These are phyloP conservation scores for Machimus atricapillus DNA, from an alignment of 2,888 invertebrate genomes.

Conservation along the genomic window DNA sequence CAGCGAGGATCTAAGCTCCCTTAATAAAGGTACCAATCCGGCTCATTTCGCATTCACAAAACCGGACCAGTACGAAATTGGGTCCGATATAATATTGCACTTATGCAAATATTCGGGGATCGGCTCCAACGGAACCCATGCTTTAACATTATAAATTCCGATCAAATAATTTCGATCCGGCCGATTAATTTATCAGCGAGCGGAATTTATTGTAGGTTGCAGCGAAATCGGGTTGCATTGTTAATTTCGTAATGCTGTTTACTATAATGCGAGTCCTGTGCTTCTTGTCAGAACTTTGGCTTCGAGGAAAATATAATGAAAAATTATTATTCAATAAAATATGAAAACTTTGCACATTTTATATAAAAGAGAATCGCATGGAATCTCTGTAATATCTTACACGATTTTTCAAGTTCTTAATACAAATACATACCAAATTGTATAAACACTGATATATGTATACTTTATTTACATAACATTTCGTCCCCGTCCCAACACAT, in stretches of 20 bases:
- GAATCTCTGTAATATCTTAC: too few relatives aligned
- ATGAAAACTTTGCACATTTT: too few relatives aligned
- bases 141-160: not conserved
- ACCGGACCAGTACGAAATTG: not conserved
- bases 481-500: too few relatives aligned
- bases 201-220: not conserved
- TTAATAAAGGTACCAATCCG: conserved; percentile 20
- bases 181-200: not conserved
- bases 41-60: not conserved
- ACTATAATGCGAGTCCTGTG: too few relatives aligned
- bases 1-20: not conserved
- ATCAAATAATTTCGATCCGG: not conserved
- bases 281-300: not conserved
- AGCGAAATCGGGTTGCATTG: not conserved
- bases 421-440: too few relatives aligned
- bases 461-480: too few relatives aligned
- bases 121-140: not conserved
- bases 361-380: too few relatives aligned
- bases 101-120: not conserved
- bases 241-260: not conserved
- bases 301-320: not conserved
- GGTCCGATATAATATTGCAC: not conserved
- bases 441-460: too few relatives aligned
- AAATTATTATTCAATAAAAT: not conserved
- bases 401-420: too few relatives aligned